Evolutionary conservation across 1,140 invertebrate species (phyloP).

Genomic region (Bombus ignitus): DNA sequence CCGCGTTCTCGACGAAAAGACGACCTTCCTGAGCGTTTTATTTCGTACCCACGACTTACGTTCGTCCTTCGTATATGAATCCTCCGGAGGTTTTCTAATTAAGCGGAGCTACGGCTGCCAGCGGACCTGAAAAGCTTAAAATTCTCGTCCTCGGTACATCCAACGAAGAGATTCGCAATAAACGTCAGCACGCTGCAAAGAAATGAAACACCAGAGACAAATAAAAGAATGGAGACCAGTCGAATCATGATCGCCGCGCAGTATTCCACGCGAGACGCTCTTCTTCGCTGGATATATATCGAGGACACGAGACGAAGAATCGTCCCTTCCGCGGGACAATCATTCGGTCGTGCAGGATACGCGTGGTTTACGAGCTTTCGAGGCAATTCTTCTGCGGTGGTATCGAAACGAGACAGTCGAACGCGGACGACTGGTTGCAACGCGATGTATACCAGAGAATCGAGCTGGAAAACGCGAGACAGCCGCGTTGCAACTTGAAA

Average conservation of each 20-base stretch:
- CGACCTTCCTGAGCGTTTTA: not conserved
- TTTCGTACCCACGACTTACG: not conserved
- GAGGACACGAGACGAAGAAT: not conserved
- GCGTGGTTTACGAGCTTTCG: not conserved
- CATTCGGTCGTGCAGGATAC: not conserved
- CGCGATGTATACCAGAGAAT: not conserved
- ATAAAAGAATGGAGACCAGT: constrained; percentile 7
- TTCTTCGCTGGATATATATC: not conserved
- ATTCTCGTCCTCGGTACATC: not conserved
- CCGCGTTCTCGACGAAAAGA: not conserved
- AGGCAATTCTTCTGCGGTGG: not conserved
- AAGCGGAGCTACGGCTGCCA: not conserved
- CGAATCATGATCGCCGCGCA: constrained; percentile 3
- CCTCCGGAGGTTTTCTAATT: not conserved
- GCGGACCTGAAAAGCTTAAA: not conserved
- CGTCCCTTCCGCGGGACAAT: not conserved
- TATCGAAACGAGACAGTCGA: constrained; percentile 11
- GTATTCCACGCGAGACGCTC: not conserved
- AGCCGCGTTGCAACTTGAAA: not conserved
- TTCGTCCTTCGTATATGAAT: not conserved
- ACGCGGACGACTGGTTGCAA: not conserved
- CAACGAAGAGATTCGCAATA: not conserved
- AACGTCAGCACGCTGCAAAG: not conserved
- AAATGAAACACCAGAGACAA: constrained; percentile 22
- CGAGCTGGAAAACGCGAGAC: constrained; percentile 21